Percentiles rank a stretch among this genome's conserved stretches.
Evolutionary conservation across 2,797 vertebrate genomes (phyloP).

Genomic region (Poeciliopsis paucimaculata): DNA sequence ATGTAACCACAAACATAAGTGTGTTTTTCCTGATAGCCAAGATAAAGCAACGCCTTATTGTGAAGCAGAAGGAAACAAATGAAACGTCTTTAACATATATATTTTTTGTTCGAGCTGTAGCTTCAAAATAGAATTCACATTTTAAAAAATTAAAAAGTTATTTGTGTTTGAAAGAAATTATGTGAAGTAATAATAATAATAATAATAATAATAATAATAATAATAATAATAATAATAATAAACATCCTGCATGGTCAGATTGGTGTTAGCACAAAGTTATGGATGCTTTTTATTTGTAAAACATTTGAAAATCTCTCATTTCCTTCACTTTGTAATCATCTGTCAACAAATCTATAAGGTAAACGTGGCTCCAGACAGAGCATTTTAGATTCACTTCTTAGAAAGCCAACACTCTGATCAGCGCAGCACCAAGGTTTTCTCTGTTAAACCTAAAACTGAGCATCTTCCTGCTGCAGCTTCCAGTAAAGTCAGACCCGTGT

Average conservation of each 20-base stretch:
- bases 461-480: constrained; percentile 27
- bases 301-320: neutral
- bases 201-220: too few relatives aligned
- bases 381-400: neutral
- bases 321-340: neutral
- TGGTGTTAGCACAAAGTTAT: neutral
- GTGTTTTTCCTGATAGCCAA: neutral
- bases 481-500: constrained; percentile 74
- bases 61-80: neutral
- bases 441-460: neutral
- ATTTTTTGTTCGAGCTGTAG: neutral
- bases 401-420: neutral
- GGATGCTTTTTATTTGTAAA: neutral
- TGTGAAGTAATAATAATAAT: too few relatives aligned
- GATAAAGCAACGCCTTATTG: neutral
- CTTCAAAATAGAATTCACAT: too few relatives aligned
- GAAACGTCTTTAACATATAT: neutral
- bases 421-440: neutral
- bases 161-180: too few relatives aligned
- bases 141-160: too few relatives aligned
- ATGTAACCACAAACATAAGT: neutral
- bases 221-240: neutral
- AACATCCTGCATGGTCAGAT: too few relatives aligned
- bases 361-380: neutral
- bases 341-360: neutral